Evolutionary conservation across 2,888 invertebrate genomes (phyloP), one percentile per base, ranked within the genome.

Genomic region (Lymantria dispar): DNA sequence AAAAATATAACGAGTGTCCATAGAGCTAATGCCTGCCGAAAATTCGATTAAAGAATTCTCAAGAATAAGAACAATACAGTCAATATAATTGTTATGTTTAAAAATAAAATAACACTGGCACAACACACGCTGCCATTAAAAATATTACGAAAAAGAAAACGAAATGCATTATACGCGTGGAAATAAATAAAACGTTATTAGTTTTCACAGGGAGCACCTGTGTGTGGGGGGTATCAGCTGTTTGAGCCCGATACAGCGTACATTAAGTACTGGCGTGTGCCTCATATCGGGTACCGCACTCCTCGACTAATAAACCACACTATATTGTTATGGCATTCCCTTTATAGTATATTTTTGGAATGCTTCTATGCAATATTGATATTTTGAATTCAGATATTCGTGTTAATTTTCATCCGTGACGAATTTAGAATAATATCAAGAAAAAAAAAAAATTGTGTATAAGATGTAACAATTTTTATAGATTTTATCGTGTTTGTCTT

Each of bases 181-280:
- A 57, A 63, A 72, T 73, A 73, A 66, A 73, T 70, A 72, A 70
- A 72, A 64, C 50, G 62, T 63, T 73, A 72, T 73, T 74, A 73
- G 72, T 73, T 71, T 69, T 62, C 62, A 68, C 70, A 70, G 60
- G 58, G 62, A 52, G 53, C 75, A 74, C 72, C 68, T 72, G 71
- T 46, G 60, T 43, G 47, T 44, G 42, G 42, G 42, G 42, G 56
- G 64, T 50, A 59, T 62, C 77, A 73, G 72, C 70, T 76, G 76
- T 47, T 56, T 43, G 60, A 48, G 38, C 39, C 59, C 72, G 66
- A 72, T 75, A 75, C 68, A 50, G 63, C 48, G 52, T 29, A 38
- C 56, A 52, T 63, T 60, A 60, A 51, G 46, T 39, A 14, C 12
- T 38, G 47, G 33, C 38, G 36, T 15, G 12, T n/a, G 33, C 14